Conservation (phyloP, 2,888 invertebrate genomes). For the Hofmannophila pseudospretella region DNA sequence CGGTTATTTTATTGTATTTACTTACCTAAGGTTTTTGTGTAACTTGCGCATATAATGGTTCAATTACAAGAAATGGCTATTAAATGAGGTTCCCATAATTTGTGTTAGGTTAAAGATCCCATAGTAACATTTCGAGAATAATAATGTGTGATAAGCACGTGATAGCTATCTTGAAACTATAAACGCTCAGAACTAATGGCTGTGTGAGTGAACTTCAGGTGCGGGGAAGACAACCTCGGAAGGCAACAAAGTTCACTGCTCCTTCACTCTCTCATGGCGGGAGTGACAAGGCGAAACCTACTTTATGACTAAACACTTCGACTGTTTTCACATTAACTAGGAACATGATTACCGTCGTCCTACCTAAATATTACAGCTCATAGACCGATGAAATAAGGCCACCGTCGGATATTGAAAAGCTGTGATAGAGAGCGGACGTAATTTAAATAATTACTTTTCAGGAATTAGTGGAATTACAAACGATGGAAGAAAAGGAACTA, state of each 20-base stretch:
- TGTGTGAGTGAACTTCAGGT: conserved; percentile 69
- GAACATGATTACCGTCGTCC: conserved; percentile 7
- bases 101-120: conserved; percentile 18
- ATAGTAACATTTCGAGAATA: conserved; percentile 17
- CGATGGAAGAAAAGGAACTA: no score
- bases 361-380: conserved; percentile 27
- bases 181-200: conserved; percentile 62
- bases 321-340: conserved; percentile 21
- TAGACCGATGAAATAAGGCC: conserved; percentile 42
- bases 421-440: conserved; percentile 18
- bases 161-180: conserved; percentile 54
- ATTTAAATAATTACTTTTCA: conserved; percentile 3
- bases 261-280: conserved; percentile 41
- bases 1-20: no score
- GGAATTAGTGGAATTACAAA: neutral
- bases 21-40: conserved; percentile 4
- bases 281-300: conserved; percentile 33
- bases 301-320: conserved; percentile 31
- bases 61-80: conserved; percentile 13
- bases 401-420: conserved; percentile 32
- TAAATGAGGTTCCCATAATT: conserved; percentile 20
- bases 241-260: conserved; percentile 71
- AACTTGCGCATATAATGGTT: neutral
- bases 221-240: conserved; percentile 53
- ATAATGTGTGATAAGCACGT: conserved; percentile 43